Evolutionary conservation across 2,888 invertebrate genomes (phyloP).

Genomic region (Candidula unifasciata): DNA sequence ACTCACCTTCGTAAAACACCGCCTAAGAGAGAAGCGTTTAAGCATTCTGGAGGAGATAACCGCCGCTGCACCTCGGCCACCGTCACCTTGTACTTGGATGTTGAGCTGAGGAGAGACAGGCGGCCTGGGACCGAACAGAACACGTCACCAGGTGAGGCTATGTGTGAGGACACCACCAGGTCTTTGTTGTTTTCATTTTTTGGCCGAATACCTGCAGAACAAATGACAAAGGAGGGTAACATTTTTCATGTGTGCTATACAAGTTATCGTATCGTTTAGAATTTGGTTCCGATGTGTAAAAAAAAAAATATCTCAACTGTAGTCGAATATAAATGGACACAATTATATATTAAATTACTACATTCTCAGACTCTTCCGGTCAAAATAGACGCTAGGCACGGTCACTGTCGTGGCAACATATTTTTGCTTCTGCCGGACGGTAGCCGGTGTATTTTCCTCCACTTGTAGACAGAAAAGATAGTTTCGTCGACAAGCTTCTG

Average conservation of each 20-base stretch:
- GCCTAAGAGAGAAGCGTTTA: conserved; percentile 97
- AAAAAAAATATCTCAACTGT: too few species aligned
- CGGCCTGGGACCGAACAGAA: conserved; percentile 97
- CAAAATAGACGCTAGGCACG: too few species aligned
- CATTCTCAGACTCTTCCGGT: too few species aligned
- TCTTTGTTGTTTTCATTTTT: conserved; percentile 77
- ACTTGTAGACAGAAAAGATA: too few species aligned
- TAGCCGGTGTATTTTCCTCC: too few species aligned
- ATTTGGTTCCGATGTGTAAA: too few species aligned
- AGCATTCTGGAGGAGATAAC: conserved; percentile 97
- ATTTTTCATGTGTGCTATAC: neutral
- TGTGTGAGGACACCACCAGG: conserved; percentile 76
- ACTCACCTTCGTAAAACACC: conserved; percentile 95
- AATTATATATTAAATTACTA: too few species aligned
- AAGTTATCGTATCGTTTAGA: too few species aligned
- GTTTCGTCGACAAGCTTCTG: too few species aligned
- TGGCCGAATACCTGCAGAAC: conserved; percentile 65
- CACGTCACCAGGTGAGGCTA: conserved; percentile 89
- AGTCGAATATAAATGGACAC: too few species aligned
- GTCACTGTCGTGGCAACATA: too few species aligned
- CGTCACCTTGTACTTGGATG: conserved; percentile 99
- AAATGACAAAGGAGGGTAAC: neutral
- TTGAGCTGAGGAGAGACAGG: conserved; percentile 95
- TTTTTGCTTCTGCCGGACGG: too few species aligned
- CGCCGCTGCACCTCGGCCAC: conserved; percentile 98